Evolutionary conservation across 2,888 invertebrate genomes (phyloP).

Genomic region (Zaprionus obscuricornis): DNA sequence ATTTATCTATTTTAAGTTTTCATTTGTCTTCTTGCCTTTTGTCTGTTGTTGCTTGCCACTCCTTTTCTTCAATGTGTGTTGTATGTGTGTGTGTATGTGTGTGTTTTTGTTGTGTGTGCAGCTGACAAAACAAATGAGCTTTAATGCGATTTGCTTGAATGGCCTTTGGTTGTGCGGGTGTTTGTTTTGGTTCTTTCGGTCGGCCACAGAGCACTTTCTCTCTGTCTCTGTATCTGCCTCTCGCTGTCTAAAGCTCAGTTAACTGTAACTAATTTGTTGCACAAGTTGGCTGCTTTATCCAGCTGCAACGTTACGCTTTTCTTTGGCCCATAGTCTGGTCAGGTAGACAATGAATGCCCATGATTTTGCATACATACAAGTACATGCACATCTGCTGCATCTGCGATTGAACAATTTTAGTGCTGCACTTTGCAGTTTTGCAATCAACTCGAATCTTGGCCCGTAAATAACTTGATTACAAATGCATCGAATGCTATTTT

Average conservation of each 20-base stretch:
- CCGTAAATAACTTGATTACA: slow-evolving; percentile 45
- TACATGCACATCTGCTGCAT: not conserved
- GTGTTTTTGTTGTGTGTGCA: slow-evolving; percentile 47
- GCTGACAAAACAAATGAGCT: slow-evolving; percentile 82
- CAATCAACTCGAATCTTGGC: slow-evolving; percentile 18
- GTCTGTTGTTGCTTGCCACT: slow-evolving; percentile 30
- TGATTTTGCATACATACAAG: not conserved
- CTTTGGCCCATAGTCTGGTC: no score
- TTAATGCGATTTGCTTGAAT: slow-evolving; percentile 78
- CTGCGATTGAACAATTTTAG: not conserved
- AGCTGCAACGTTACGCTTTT: not conserved
- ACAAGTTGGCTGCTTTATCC: slow-evolving; percentile 30
- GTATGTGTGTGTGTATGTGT: slow-evolving; percentile 6
- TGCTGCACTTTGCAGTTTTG: slow-evolving; percentile 30
- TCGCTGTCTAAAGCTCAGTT: slow-evolving; percentile 57
- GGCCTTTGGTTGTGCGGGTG: slow-evolving; percentile 57
- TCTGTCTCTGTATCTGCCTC: not conserved
- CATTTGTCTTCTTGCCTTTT: slow-evolving; percentile 24
- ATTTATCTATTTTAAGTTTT: slow-evolving; percentile 25
- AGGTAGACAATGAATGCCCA: no score
- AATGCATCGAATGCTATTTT: slow-evolving; percentile 9
- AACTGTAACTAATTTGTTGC: slow-evolving; percentile 71
- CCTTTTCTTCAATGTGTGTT: slow-evolving; percentile 1
- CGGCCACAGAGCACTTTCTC: slow-evolving; percentile 27
- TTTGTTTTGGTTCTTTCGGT: slow-evolving; percentile 44